Percentiles rank a stretch among this genome's conserved stretches.
Conservation (phyloP, 2,888 invertebrate species). For the Vannuccia rotundouncinata region DNA sequence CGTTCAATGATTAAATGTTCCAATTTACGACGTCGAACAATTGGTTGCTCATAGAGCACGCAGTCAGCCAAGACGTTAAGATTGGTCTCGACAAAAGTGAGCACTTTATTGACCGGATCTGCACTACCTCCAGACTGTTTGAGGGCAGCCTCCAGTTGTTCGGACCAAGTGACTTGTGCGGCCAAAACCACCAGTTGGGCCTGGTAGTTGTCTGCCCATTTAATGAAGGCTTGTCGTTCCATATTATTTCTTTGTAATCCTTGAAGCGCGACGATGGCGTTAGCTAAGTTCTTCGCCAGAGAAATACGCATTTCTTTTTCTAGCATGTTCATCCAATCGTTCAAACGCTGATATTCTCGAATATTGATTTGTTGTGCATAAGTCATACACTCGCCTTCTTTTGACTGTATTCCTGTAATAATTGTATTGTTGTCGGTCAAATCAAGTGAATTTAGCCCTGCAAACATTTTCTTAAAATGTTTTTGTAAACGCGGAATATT, state of each 20-base stretch:
- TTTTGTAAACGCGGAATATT: conserved; percentile 93
- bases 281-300: conserved; percentile 79
- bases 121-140: neutral
- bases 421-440: conserved; percentile 85
- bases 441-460: conserved; percentile 88
- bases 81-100: conserved; percentile 77
- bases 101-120: conserved; percentile 59
- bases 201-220: conserved; percentile 72
- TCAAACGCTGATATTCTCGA: conserved; percentile 88
- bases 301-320: conserved; percentile 96
- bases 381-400: conserved; percentile 84
- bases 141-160: conserved; percentile 69
- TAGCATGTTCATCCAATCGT: conserved; percentile 92
- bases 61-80: conserved; percentile 94
- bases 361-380: conserved; percentile 68
- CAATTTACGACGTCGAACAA: conserved; percentile 82
- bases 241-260: neutral
- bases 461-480: conserved; percentile 99
- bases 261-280: conserved; percentile 67
- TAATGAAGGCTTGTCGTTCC: conserved; percentile 68
- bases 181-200: conserved; percentile 89
- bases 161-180: conserved; percentile 94
- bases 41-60: conserved; percentile 92
- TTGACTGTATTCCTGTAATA: conserved; percentile 83
- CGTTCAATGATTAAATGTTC: conserved; percentile 83